A percentile compares a stretch with the other conserved stretches of the same genome.
Evolutionary conservation across 2,113 vertebrate genomes (phyloP).

Genomic region (Lynx canadensis): DNA sequence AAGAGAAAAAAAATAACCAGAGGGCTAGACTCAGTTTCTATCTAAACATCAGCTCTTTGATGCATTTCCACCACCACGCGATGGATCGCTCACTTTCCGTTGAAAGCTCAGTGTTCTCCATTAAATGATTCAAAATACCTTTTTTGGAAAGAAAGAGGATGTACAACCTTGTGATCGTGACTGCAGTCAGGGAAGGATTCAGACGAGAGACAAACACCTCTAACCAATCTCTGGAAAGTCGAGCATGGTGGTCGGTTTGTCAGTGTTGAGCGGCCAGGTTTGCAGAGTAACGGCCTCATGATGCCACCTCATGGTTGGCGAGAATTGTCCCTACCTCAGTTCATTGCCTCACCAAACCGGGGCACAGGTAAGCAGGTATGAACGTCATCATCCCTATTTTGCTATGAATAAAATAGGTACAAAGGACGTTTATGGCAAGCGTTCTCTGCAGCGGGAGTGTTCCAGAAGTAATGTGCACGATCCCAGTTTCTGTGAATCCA

Average conservation of each 20-base stretch:
- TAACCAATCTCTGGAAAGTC: fast-evolving
- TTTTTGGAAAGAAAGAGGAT: fast-evolving
- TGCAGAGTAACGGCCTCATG: fast-evolving
- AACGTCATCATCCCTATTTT: not conserved
- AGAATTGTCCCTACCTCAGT: not conserved
- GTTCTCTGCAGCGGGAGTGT: not conserved
- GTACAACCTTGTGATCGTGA: fast-evolving
- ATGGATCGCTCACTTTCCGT: not conserved
- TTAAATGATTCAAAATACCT: not conserved
- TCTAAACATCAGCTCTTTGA: not conserved
- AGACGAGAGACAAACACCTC: fast-evolving
- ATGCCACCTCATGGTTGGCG: too few species aligned
- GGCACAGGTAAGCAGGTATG: not conserved
- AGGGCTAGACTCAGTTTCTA: not conserved
- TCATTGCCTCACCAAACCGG: too few species aligned
- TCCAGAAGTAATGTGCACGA: not conserved
- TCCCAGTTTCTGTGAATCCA: not conserved
- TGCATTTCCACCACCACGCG: fast-evolving
- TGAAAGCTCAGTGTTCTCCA: not conserved
- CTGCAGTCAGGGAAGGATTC: not conserved
- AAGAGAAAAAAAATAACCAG: not conserved
- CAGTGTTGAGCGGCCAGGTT: fast-evolving
- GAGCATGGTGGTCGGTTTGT: not conserved
- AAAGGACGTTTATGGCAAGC: fast-evolving
- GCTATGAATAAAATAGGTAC: not conserved